Conservation (phyloP, 2,888 invertebrate species). For the Balanococcus diminutus region DNA sequence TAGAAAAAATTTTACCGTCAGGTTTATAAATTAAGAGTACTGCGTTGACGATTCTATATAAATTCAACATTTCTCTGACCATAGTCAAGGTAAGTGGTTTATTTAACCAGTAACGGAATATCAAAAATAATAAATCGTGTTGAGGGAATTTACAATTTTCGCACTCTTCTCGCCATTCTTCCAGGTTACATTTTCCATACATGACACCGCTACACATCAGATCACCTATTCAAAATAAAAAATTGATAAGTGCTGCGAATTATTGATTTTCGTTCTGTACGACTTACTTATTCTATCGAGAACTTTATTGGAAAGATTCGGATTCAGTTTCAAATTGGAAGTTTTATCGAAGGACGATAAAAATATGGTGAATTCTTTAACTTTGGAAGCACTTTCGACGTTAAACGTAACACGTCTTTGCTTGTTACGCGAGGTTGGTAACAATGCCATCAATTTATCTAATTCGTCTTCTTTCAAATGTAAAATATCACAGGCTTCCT, state of each 20-base stretch:
- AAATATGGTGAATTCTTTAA: conserved; percentile 24
- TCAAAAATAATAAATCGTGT: conserved; percentile 72
- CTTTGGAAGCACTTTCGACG: conserved; percentile 50
- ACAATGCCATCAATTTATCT: conserved; percentile 57
- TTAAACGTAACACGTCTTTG: conserved; percentile 55
- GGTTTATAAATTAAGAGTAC: conserved; percentile 60
- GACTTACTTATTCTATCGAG: conserved; percentile 37
- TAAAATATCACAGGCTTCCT: conserved; percentile 57
- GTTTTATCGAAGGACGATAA: conserved; percentile 45
- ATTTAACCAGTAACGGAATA: conserved; percentile 76
- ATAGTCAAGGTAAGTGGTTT: conserved; percentile 63
- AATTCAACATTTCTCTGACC: conserved; percentile 70
- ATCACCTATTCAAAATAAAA: conserved; percentile 60
- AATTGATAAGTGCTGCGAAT: neutral
- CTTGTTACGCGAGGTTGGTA: conserved; percentile 56
- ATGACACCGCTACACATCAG: conserved; percentile 62
- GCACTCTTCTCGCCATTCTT: conserved; percentile 61
- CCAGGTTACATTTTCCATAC: conserved; percentile 61
- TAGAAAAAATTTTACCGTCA: conserved; percentile 18
- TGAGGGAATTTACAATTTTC: conserved; percentile 66
- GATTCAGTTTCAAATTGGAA: conserved; percentile 12
- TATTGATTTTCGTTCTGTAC: neutral
- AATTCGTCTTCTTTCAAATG: conserved; percentile 58
- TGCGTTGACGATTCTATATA: conserved; percentile 70
- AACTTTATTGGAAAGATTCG: conserved; percentile 28